phyloP scores from a whole-genome alignment of 2,113 vertebrate species.

The Micronisus gabar region DNA sequence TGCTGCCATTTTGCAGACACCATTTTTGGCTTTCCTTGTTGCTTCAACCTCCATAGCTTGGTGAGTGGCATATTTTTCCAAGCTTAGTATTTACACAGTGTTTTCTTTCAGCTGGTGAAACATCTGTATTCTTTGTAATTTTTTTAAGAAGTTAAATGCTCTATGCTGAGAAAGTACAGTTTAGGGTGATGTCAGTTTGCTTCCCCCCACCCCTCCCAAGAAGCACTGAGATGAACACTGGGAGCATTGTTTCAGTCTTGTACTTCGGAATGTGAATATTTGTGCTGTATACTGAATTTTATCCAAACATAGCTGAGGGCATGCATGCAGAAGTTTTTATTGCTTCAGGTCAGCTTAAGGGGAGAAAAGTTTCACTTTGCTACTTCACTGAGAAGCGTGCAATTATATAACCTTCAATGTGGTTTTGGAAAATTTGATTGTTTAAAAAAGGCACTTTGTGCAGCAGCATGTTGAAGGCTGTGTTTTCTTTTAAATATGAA shows the following conservation, averaged over 20 bases:
- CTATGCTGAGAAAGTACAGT: constrained; percentile 63
- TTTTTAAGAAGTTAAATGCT: constrained; percentile 64
- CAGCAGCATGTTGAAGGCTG: neutral
- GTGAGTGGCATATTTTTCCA: constrained; percentile 53
- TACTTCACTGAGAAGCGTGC: constrained; percentile 46
- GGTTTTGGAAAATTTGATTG: neutral
- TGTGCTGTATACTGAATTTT: constrained; percentile 73
- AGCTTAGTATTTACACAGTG: constrained; percentile 63
- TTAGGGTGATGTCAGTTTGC: constrained; percentile 66
- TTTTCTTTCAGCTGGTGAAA: constrained; percentile 73
- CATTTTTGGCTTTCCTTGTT: neutral
- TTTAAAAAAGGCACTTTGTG: constrained; percentile 5
- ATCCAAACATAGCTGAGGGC: constrained; percentile 65
- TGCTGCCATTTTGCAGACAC: constrained; percentile 15
- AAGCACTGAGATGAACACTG: constrained; percentile 68
- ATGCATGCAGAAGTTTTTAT: constrained; percentile 66
- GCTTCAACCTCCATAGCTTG: constrained; percentile 9
- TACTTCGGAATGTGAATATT: constrained; percentile 75
- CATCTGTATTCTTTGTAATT: constrained; percentile 61
- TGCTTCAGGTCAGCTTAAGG: constrained; percentile 54
- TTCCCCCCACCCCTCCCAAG: neutral
- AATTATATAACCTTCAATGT: neutral
- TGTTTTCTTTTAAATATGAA: neutral
- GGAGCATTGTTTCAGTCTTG: constrained; percentile 70
- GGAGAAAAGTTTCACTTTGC: constrained; percentile 21